Evolutionary conservation across 2,888 invertebrate genomes (phyloP), one percentile per base, ranked within the genome.

Genomic region (Hirtodrosophila histrioides): DNA sequence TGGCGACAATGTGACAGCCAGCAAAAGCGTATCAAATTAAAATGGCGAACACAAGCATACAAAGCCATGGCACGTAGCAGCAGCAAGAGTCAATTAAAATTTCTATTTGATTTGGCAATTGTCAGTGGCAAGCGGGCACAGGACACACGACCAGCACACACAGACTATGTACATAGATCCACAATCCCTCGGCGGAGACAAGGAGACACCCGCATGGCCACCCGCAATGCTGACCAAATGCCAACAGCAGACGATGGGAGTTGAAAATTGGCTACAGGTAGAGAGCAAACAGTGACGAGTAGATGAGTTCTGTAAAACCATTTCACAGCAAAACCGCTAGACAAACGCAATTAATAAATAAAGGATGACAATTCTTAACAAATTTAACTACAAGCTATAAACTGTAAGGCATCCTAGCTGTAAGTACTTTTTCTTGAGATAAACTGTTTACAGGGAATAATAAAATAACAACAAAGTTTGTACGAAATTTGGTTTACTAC

Each of bases 41-140:
- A 76, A 72, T 64, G 63, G 60, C 55, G 35, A 44, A 53, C 54
- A 66, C 44, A 57, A 31, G 45, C 17, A 71, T 36, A 46, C 33
- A 50, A 46, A 45, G 57, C 53, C n/a, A 31, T 60, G 66, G 65
- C 81, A 82, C 81, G 85, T 75, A 67, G 33, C 57, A 50, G 65
- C 57, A 64, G 82, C 78, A 83, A 86, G 81, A 84, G 84, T 84
- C 88, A 84, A 84, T 84, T 84, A 84, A 84, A 88, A 88, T 84
- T 84, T 88, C 83, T 84, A 84, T 84, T 84, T 84, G 83, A 84
- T 88, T 84, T 88, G 86, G 83, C 74, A 86, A 88, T 82, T 78
- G 86, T 75, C 82, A 82, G 82, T 77, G 68, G 57, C 68, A 79
- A 68, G 55, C 41, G 44, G 54, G 31, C 41, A 41, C 45, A 17